Evolutionary conservation across 92 coral and sea anemone genomes (phyloP), one percentile per base, ranked within the genome.

Genomic region (Scolanthus callimorphus): DNA sequence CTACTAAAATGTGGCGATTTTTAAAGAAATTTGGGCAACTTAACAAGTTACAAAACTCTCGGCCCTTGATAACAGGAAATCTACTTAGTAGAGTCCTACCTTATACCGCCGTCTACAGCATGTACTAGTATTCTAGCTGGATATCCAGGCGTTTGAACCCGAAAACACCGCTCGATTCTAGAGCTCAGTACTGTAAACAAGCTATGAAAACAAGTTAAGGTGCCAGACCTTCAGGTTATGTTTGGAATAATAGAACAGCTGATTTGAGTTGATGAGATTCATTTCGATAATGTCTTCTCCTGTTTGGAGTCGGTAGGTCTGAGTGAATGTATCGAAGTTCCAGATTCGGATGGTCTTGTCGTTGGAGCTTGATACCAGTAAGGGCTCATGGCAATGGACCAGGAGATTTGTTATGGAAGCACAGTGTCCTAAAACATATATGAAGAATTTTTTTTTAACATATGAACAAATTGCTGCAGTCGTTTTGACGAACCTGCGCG

Each of bases 341-440:
- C 99, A 94, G 26, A 94, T 49, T 1, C 99, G 89, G 38, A 94
- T 80, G 1, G 99, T 94, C 30, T 81, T 84, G 70, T 94, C 99
- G 66, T 71, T 59, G 48, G 99, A 94, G 57, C 99, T 82, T 30
- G 99, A 94, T 27, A 94, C 69, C 0, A 94, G 77, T 0, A 94
- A 77, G 25, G 96, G 85, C 49, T 89, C 86, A 10, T 25, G 43
- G 6, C 69, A 45, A 49, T 89, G 97, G 3, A 90, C 87, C 11
- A 85, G 77, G 1, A 94, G 90, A 28, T 85, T 79, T 13, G 99
- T 94, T 44, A 94, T 78, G n/a, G 87, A 87, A 55, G 76, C 83
- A 44, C 95, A 84, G 61, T 94, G 99, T 12, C 99, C 99, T 94
- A 57, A 19, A 20, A 39, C n/a, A n/a, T n/a, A n/a, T n/a, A n/a